Conservation (phyloP, 2,113 vertebrate genomes). For the Cyanocitta stelleri region DNA sequence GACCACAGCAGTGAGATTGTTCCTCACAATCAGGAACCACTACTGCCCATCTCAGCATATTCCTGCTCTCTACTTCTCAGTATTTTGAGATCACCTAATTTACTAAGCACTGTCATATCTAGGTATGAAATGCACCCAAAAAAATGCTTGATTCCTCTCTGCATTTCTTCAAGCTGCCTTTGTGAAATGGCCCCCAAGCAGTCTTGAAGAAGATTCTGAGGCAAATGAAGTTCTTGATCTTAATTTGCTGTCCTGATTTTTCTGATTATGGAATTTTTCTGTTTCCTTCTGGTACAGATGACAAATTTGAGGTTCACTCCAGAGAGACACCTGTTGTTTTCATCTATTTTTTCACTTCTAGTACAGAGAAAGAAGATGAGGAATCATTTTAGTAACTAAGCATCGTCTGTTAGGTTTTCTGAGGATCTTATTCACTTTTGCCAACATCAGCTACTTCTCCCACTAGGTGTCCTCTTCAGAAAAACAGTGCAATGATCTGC, state of each 20-base stretch:
- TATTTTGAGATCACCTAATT: not conserved
- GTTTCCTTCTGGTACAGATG: not conserved
- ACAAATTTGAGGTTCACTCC: not conserved
- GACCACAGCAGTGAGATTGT: not conserved
- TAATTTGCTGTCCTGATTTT: not conserved
- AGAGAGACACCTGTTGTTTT: not conserved
- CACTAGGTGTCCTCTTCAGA: conserved; percentile 23
- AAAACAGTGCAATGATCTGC: not conserved
- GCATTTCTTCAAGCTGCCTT: not conserved
- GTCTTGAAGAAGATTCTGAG: not conserved
- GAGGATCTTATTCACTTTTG: not conserved
- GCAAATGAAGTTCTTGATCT: not conserved
- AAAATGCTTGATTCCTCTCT: not conserved
- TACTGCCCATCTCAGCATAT: not conserved
- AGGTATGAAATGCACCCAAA: not conserved
- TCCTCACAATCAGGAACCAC: not conserved
- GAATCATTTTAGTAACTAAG: not conserved
- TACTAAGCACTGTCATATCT: not conserved
- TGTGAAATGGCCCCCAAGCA: not conserved
- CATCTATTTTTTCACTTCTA: not conserved
- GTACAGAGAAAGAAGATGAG: not conserved
- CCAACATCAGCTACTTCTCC: not conserved
- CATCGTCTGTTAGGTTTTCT: not conserved
- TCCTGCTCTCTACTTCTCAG: not conserved
- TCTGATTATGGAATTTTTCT: not conserved